phyloP scores from a whole-genome alignment of 2,797 vertebrate genomes.

The Premnoplex brunnescens region DNA sequence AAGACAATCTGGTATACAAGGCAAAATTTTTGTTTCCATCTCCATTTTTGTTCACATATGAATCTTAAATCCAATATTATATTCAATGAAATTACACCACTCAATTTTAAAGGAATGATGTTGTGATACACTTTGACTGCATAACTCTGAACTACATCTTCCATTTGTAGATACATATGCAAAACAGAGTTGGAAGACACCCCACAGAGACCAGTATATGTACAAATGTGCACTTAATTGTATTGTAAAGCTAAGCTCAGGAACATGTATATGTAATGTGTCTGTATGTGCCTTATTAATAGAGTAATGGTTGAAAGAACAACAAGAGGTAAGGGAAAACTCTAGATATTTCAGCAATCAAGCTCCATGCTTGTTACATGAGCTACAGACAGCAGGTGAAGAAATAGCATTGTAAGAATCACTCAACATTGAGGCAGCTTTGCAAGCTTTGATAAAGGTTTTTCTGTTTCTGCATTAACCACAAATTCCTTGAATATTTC shows the following conservation, averaged over 20 bases:
- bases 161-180: neutral
- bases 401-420: neutral
- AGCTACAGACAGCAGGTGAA: neutral
- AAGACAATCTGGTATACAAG: neutral
- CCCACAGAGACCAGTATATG: neutral
- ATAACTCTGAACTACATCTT: neutral
- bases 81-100: neutral
- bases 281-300: neutral
- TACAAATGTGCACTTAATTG: neutral
- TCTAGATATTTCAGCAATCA: neutral
- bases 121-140: neutral
- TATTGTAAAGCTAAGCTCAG: neutral
- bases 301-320: neutral
- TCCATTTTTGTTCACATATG: neutral
- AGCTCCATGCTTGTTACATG: neutral
- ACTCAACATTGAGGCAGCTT: neutral
- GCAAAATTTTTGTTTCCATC: neutral
- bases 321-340: neutral
- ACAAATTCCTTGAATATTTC: neutral
- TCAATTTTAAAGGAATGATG: neutral
- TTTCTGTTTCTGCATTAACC: neutral
- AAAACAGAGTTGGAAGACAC: neutral
- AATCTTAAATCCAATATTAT: neutral
- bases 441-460: neutral
- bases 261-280: neutral